A percentile compares a stretch with the other conserved stretches of the same genome.
Evolutionary conservation across 2,888 invertebrate species (phyloP).

Genomic region (Ophion costatus): DNA sequence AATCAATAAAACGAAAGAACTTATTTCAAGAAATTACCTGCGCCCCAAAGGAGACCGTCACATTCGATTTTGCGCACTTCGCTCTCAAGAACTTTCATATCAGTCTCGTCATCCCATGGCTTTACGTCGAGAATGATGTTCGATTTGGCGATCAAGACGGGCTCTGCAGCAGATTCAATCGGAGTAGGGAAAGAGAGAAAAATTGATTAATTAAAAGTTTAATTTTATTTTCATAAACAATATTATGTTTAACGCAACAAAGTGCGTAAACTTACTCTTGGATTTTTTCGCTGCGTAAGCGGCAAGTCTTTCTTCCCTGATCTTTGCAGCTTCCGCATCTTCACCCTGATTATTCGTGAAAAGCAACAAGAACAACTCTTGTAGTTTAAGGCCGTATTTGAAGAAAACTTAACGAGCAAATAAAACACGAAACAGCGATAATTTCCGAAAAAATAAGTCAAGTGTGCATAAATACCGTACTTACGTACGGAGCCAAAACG

Average conservation of each 20-base stretch:
- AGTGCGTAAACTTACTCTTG: slow-evolving; percentile 86
- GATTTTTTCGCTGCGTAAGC: slow-evolving; percentile 96
- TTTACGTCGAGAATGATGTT: slow-evolving; percentile 97
- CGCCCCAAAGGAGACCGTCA: slow-evolving; percentile 98
- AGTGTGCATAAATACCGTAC: slow-evolving; percentile 43
- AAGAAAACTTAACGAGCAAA: background rate
- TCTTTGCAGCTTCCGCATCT: slow-evolving; percentile 89
- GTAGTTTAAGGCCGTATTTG: background rate
- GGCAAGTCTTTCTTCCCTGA: slow-evolving; percentile 93
- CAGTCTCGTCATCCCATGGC: slow-evolving; percentile 97
- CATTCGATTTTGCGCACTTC: slow-evolving; percentile 90
- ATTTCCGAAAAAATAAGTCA: background rate
- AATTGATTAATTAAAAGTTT: background rate
- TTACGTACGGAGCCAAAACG: slow-evolving; percentile 54
- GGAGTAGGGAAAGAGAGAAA: slow-evolving; percentile 25
- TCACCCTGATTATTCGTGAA: slow-evolving; percentile 85
- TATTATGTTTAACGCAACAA: too few relatives aligned
- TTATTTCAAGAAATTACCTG: slow-evolving; percentile 84
- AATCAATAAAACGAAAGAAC: background rate
- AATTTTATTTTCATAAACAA: too few relatives aligned
- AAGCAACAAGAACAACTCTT: slow-evolving; percentile 28
- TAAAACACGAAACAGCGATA: background rate
- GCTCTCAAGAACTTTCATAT: slow-evolving; percentile 93
- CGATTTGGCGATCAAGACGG: slow-evolving; percentile 95
- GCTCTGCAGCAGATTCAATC: slow-evolving; percentile 86